Percentiles rank a stretch among this genome's conserved stretches.
Conservation (phyloP, 2,113 vertebrate genomes). For the Phylloscopus trochiloides region DNA sequence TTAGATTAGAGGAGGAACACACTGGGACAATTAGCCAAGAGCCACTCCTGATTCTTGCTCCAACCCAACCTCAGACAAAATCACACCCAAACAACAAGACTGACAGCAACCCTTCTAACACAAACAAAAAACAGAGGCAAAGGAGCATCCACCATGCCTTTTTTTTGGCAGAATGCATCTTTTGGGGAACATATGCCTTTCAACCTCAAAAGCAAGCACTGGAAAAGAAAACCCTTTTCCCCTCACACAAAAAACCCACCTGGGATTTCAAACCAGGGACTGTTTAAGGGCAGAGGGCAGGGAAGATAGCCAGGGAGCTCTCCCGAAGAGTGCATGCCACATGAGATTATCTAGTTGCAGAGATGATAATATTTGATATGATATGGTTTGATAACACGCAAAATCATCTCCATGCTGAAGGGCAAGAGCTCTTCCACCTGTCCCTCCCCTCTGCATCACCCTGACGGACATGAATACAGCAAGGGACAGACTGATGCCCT, state of each 20-base stretch:
- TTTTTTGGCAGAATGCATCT: not conserved
- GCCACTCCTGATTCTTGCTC: conserved; percentile 36
- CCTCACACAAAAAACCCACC: not conserved
- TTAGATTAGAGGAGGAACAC: conserved; percentile 65
- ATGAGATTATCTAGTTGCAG: not conserved
- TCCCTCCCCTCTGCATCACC: not conserved
- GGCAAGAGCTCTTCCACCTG: not conserved
- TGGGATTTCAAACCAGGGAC: not conserved
- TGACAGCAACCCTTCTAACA: not conserved
- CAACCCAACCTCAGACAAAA: conserved; percentile 38
- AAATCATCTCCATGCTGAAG: not conserved
- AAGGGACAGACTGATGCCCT: rapidly evolving
- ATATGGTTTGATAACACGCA: not conserved
- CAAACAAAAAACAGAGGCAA: not conserved
- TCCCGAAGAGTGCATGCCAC: not conserved
- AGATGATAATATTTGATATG: not conserved
- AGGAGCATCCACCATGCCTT: not conserved
- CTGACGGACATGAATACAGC: rapidly evolving
- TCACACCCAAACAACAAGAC: conserved; percentile 25
- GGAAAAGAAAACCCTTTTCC: not conserved
- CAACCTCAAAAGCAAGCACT: not conserved
- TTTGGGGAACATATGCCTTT: not conserved
- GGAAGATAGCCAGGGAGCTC: not conserved
- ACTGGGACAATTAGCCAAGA: conserved; percentile 60
- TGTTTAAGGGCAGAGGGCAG: not conserved